Percentiles rank a stretch among this genome's conserved stretches.
phyloP scores from a whole-genome alignment of 1,140 invertebrate species.

The Venturia canescens region DNA sequence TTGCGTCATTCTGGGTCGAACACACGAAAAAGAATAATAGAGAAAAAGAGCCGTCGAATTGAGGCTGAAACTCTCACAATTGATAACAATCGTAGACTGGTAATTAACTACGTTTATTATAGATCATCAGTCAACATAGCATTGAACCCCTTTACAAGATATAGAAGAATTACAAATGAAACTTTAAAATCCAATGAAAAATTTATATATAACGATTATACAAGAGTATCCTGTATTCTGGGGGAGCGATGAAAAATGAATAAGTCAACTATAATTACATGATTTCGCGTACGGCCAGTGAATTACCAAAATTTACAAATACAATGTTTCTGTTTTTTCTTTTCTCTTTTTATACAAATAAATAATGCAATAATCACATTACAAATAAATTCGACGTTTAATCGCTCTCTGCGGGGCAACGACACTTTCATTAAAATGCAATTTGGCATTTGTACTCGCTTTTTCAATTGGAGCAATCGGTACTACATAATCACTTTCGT shows the following conservation, averaged over 20 bases:
- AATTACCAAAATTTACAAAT: constrained; percentile 14
- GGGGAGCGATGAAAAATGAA: not conserved
- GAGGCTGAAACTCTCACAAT: no score
- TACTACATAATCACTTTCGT: not conserved
- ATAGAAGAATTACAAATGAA: not conserved
- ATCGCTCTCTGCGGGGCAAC: not conserved
- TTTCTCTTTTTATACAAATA: not conserved
- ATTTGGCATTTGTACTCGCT: not conserved
- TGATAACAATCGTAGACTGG: not conserved
- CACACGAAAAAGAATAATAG: no score
- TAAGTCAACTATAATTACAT: constrained; percentile 6
- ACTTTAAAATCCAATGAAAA: no score
- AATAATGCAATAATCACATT: constrained; percentile 1
- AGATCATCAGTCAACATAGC: constrained; percentile 4
- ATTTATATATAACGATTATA: no score
- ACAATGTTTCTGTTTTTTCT: not conserved
- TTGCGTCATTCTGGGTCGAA: no score
- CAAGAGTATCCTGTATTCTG: not conserved
- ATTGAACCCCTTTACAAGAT: constrained; percentile 9
- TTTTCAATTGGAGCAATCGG: not conserved
- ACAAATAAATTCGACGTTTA: not conserved
- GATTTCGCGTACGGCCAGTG: not conserved
- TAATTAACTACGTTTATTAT: constrained; percentile 13
- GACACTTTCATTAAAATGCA: not conserved
- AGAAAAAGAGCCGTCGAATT: no score